Percentiles rank a stretch among this genome's conserved stretches.
Conservation (phyloP, 2,797 vertebrate genomes). For the Steatocranus sp. region DNA sequence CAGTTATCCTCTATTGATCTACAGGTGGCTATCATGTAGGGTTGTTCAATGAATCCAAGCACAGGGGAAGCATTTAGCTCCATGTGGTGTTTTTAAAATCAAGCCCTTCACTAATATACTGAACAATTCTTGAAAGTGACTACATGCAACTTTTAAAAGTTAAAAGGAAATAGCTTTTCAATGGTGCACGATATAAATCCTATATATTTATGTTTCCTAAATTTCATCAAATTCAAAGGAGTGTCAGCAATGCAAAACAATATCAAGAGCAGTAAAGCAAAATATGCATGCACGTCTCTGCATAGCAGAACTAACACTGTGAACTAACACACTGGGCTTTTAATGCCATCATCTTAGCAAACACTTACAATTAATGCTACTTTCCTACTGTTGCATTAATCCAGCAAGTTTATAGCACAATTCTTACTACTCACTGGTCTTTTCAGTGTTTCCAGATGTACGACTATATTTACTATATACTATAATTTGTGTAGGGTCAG, state of each 20-base stretch:
- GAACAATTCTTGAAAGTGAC: not conserved
- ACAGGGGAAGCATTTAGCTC: not conserved
- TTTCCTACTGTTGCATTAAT: not conserved
- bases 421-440: not conserved
- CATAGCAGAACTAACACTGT: not conserved
- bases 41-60: not conserved
- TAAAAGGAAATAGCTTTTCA: not conserved
- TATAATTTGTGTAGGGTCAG: not conserved
- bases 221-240: not conserved
- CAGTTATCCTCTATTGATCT: not conserved
- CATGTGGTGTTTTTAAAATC: not conserved
- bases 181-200: not conserved
- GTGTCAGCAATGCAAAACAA: not conserved
- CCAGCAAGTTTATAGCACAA: not conserved
- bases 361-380: fast-evolving
- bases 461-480: not conserved
- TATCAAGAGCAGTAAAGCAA: not conserved
- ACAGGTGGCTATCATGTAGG: not conserved
- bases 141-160: not conserved
- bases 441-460: not conserved
- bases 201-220: not conserved
- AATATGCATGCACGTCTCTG: not conserved
- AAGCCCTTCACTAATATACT: not conserved
- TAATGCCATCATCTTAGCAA: not conserved
- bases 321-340: not conserved